Percentiles rank a stretch among this genome's conserved stretches.
Conservation (phyloP, 1,140 invertebrate genomes). For the Trichogramma pretiosum region DNA sequence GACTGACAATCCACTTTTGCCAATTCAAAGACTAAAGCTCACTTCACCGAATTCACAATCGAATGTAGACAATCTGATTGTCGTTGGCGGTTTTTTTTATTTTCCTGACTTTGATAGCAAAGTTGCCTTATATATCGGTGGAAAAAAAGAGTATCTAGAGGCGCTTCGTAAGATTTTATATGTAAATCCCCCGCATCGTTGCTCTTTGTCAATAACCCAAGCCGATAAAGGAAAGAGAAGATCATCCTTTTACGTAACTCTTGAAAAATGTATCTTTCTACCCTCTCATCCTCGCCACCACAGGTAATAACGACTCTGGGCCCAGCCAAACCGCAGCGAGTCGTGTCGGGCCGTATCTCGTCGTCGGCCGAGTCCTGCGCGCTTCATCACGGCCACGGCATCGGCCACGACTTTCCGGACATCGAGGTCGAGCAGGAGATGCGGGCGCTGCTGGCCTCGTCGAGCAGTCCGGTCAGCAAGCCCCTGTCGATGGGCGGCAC, state of each 20-base stretch:
- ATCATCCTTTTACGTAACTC: too few relatives aligned
- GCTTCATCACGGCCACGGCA: constrained; percentile 1
- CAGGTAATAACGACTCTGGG: constrained; percentile 70
- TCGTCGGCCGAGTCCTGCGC: constrained; percentile 24
- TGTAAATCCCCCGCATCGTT: background rate
- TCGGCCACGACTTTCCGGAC: constrained; percentile 27
- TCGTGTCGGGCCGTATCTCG: constrained; percentile 30
- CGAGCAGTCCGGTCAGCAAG: constrained; percentile 25
- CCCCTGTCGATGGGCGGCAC: background rate
- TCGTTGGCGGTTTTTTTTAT: too few relatives aligned
- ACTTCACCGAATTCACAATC: too few relatives aligned
- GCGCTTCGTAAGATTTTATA: background rate
- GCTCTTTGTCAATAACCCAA: background rate
- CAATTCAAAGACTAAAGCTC: too few relatives aligned
- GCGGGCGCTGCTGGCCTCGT: constrained; percentile 36
- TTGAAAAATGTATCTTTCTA: too few relatives aligned
- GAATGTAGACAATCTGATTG: too few relatives aligned
- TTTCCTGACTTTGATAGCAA: too few relatives aligned
- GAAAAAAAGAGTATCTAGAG: too few relatives aligned
- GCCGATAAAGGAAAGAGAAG: background rate
- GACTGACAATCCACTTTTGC: too few relatives aligned
- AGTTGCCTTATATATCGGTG: too few relatives aligned
- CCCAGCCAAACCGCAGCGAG: constrained; percentile 60
- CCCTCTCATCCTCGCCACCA: too few relatives aligned
- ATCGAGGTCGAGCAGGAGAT: constrained; percentile 39